These are phyloP conservation scores for Callospermophilus lateralis DNA, from an alignment of 2,113 vertebrate species.

Conservation along the genomic window DNA sequence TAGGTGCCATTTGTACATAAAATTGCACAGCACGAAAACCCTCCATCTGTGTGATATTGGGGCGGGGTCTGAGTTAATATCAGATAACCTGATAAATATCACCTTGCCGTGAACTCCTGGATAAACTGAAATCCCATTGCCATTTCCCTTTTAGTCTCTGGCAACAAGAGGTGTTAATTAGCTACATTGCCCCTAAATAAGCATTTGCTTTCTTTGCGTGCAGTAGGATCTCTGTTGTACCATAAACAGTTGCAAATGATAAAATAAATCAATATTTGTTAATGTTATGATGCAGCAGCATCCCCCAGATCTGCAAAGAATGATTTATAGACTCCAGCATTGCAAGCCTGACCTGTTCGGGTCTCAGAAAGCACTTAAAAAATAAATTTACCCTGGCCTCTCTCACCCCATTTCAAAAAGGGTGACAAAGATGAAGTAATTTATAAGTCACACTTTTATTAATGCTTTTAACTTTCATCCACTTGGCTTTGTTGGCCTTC, in stretches of 20 bases:
- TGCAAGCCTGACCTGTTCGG: conserved; percentile 92
- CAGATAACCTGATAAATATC: conserved; percentile 52
- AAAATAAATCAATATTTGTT: conserved; percentile 91
- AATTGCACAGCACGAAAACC: conserved; percentile 34
- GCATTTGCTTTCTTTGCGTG: conserved; percentile 67
- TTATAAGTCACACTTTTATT: conserved; percentile 94
- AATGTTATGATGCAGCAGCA: conserved; percentile 88
- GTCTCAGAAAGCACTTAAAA: conserved; percentile 94
- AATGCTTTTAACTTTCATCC: conserved; percentile 93
- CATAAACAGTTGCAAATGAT: conserved; percentile 89
- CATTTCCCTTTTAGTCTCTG: conserved; percentile 49
- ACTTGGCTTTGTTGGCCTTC: conserved; percentile 90
- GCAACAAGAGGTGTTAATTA: conserved; percentile 57
- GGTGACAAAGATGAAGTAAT: conserved; percentile 95
- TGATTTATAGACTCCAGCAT: conserved; percentile 92
- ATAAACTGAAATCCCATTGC: not conserved
- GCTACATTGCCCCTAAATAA: conserved; percentile 45
- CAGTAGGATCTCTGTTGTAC: conserved; percentile 74
- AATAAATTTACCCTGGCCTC: conserved; percentile 94
- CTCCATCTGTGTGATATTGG: conserved; percentile 9
- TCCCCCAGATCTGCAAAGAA: conserved; percentile 88
- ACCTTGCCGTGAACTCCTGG: conserved; percentile 52
- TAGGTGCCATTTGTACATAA: conserved; percentile 55
- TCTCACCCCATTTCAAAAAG: conserved; percentile 92
- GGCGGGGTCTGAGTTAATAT: conserved; percentile 19